Evolutionary conservation across 2,888 invertebrate species (phyloP), one percentile per base, ranked within the genome.

Genomic region (Eristalinus sepulchralis): DNA sequence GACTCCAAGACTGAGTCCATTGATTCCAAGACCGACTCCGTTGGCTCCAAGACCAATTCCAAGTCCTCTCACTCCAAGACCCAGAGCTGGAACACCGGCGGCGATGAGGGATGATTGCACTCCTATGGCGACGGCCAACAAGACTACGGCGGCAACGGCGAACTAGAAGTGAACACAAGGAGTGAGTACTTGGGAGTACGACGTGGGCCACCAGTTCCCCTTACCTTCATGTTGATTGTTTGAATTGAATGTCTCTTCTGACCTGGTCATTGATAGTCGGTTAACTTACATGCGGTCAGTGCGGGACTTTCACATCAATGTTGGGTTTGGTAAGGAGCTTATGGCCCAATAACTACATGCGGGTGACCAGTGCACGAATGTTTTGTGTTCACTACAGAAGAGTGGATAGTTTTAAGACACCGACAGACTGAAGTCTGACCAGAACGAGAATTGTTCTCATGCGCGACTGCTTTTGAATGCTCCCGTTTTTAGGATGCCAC

Each of bases 111-210:
- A 91, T 8, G 91, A 90, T 89, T 92, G 91, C 27, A 90, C 91
- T 77, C 90, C 90, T 89, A 91, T 88, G 89, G 91, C 90, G 36
- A 92, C 89, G 77, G 91, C 92, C 90, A 92, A 89, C 81, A 91
- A 89, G 88, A 91, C 88, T 88, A 89, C 88, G 75, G 89, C 90
- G 76, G 90, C 88, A 73, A 88, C 84, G 85, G 89, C 89, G 90
- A 90, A 91, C 91, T 92, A 73, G 1, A 88, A 68, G 31, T 8
- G 1, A 13, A 67, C n/a, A 17, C 47, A 17, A 71, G 27, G 9
- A 31, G 22, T 13, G 5, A 53, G 17, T 11, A 10, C 68, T 57
- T 6, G n/a, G n/a, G 17, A 3, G 9, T 47, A 39, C 34, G 9
- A 17, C 9, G 55, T 9, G 5, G 8, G 4, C 11, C 6, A 2